Conservation (phyloP, 2,888 invertebrate species). For the Clostera curtula region DNA sequence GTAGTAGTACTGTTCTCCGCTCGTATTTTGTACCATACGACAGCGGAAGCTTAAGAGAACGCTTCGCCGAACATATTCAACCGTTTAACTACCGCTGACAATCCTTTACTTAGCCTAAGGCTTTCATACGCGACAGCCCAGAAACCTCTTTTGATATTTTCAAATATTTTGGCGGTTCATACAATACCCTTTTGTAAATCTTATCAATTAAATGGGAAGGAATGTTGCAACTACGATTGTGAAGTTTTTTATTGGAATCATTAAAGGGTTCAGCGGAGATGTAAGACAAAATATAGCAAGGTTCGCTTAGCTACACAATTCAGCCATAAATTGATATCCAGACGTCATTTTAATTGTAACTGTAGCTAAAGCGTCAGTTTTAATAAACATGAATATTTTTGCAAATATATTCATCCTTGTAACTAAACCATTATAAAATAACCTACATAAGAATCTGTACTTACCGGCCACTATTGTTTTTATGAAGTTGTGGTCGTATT, state of each 20-base stretch:
- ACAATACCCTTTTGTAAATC: constrained; percentile 34
- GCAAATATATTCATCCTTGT: no score
- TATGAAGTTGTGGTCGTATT: no score
- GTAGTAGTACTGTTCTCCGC: constrained; percentile 5
- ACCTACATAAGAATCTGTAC: constrained; percentile 5
- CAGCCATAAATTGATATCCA: no score
- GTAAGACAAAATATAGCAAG: no score
- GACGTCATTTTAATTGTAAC: no score
- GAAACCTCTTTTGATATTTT: constrained; percentile 57
- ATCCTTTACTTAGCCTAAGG: constrained; percentile 59
- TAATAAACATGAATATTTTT: no score
- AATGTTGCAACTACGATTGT: constrained; percentile 13
- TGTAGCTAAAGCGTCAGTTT: no score
- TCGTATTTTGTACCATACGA: constrained; percentile 26
- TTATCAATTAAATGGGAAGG: constrained; percentile 26
- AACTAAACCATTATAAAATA: constrained; percentile 22
- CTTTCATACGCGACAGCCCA: constrained; percentile 61
- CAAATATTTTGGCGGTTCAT: constrained; percentile 56
- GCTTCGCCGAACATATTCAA: constrained; percentile 42
- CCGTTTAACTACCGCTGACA: constrained; percentile 49
- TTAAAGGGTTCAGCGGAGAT: no score
- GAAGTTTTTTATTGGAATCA: no score
- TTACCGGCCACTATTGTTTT: no score
- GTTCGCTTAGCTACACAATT: no score
- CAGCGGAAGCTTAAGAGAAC: constrained; percentile 46